phyloP scores from a whole-genome alignment of 2,113 vertebrate species.

The Silurus asotus region DNA sequence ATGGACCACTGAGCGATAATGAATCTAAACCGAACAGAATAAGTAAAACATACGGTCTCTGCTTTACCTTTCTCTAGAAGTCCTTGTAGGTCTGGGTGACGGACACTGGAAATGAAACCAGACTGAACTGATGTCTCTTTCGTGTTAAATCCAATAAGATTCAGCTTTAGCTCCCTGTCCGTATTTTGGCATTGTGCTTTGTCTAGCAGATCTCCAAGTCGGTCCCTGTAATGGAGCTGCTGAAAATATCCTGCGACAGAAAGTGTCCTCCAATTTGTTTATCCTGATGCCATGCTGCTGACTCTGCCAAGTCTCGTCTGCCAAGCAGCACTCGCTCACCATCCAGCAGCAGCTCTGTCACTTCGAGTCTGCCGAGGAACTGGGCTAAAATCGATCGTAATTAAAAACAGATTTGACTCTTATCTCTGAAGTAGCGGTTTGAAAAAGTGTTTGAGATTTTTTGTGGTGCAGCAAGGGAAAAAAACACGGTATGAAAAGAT shows the following conservation, averaged over 20 bases:
- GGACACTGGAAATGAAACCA: neutral
- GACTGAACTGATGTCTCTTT: slow-evolving; percentile 18
- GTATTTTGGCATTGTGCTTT: neutral
- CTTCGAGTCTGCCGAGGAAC: slow-evolving; percentile 1
- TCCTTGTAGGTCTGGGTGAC: neutral
- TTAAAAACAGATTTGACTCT: slow-evolving; percentile 28
- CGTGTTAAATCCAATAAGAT: neutral
- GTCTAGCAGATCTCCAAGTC: slow-evolving; percentile 26
- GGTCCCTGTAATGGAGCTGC: slow-evolving; percentile 9
- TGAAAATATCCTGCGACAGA: slow-evolving; percentile 25
- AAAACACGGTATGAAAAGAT: neutral
- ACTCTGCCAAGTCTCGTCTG: slow-evolving; percentile 21
- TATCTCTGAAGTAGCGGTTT: neutral
- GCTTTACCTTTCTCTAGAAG: neutral
- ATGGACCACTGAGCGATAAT: too few relatives aligned
- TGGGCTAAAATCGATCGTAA: slow-evolving; percentile 18
- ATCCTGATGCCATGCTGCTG: slow-evolving; percentile 33
- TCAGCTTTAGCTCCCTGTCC: slow-evolving; percentile 14
- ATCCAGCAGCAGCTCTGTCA: slow-evolving; percentile 26
- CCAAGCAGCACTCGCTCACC: slow-evolving; percentile 21
- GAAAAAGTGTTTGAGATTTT: neutral
- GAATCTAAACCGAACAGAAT: neutral
- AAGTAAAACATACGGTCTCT: too few relatives aligned
- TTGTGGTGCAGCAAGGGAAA: neutral
- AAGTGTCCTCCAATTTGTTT: slow-evolving; percentile 33